Evolutionary conservation across 1,140 invertebrate species (phyloP).

Genomic region (Brachionus asplanchnoidis): DNA sequence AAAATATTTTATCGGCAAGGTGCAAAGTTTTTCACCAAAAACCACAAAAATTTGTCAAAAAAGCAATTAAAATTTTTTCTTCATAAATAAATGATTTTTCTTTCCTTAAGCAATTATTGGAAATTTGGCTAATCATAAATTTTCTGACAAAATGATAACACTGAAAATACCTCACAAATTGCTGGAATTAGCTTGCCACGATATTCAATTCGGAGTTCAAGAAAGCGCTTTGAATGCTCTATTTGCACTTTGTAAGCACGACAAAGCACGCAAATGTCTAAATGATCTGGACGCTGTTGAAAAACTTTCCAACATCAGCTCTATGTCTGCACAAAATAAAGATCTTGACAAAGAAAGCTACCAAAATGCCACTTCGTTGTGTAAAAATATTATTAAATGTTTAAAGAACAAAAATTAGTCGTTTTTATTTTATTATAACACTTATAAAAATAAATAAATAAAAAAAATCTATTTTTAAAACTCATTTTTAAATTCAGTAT

Average conservation of each 20-base stretch:
- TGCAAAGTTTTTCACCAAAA: no score
- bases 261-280: slow-evolving; percentile 32
- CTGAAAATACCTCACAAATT: slow-evolving; percentile 45
- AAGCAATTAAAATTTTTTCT: not conserved
- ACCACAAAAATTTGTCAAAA: no score
- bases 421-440: not conserved
- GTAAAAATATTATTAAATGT: slow-evolving; percentile 34
- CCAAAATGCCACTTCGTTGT: not conserved
- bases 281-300: slow-evolving; percentile 8
- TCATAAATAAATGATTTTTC: not conserved
- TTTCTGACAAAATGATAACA: not conserved
- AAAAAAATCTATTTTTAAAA: not conserved
- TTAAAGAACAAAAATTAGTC: not conserved
- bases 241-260: slow-evolving; percentile 46
- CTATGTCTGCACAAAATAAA: not conserved
- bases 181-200: slow-evolving; percentile 50
- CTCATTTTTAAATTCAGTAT: not conserved
- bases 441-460: not conserved
- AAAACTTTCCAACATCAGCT: not conserved
- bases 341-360: slow-evolving; percentile 4
- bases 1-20: no score
- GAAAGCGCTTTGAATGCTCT: slow-evolving; percentile 50
- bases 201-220: slow-evolving; percentile 49
- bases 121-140: not conserved
- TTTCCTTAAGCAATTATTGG: not conserved